Percentiles rank a stretch among this genome's conserved stretches.
These are phyloP conservation scores for Nylanderia fulva DNA, from an alignment of 1,140 invertebrate genomes.

Conservation along the genomic window DNA sequence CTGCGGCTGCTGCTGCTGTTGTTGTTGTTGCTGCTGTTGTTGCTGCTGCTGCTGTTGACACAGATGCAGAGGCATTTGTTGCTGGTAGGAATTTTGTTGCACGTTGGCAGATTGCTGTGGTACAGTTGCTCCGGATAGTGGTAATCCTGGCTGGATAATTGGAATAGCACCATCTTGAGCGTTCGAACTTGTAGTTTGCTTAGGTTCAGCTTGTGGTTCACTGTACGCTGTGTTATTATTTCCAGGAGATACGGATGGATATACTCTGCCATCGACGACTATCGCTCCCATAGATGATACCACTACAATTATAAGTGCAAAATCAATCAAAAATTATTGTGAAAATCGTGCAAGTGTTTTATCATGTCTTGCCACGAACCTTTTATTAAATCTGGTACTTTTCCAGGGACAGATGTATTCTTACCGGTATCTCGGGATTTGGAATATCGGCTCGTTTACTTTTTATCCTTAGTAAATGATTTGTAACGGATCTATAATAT, in stretches of 20 bases:
- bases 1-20: conserved; percentile 73
- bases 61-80: conserved; percentile 72
- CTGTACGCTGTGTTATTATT: conserved; percentile 78
- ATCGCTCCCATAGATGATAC: conserved; percentile 91
- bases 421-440: conserved; percentile 93
- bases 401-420: conserved; percentile 92
- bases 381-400: conserved; percentile 92
- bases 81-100: conserved; percentile 74
- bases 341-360: background rate
- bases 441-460: conserved; percentile 92
- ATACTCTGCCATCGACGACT: conserved; percentile 91
- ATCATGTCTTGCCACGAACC: conserved; percentile 83
- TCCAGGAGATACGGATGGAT: conserved; percentile 85
- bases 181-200: conserved; percentile 76
- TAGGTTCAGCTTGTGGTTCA: conserved; percentile 79
- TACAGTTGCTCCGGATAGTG: conserved; percentile 72
- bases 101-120: conserved; percentile 75
- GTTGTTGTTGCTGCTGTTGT: conserved; percentile 77
- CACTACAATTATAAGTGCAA: conserved; percentile 84
- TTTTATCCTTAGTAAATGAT: conserved; percentile 92
- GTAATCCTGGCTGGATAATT: conserved; percentile 43
- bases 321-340: background rate
- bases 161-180: conserved; percentile 74
- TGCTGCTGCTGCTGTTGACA: conserved; percentile 75
- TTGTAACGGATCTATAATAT: conserved; percentile 85